Evolutionary conservation across 2,888 invertebrate genomes (phyloP), one percentile per base, ranked within the genome.

Genomic region (Tiphia femorata): DNA sequence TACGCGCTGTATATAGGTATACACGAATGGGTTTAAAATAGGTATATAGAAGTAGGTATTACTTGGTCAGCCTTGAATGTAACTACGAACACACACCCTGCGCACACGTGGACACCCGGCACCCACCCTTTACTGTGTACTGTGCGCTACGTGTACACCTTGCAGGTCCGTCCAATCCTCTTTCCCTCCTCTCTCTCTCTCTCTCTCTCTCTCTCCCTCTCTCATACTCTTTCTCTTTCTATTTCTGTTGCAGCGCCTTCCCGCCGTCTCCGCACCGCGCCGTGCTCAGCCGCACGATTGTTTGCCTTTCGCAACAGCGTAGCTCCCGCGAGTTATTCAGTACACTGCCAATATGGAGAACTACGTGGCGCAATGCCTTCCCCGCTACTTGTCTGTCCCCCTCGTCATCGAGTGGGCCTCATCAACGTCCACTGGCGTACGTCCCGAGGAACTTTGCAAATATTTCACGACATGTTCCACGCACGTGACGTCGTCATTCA

Each of bases 291-390:
- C 59, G 64, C 63, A 49, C 74, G 73, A 78, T 78, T 77, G 79
- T 79, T 78, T 75, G 75, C 64, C 72, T 81, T 81, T 81, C 75
- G 76, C 78, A 77, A 79, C 62, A 58, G 49, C 30, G 35, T 61
- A 55, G 62, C 74, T 75, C 68, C 68, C 68, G 76, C 69, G 75
- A 77, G 73, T 70, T 70, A 73, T 73, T 72, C 73, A 69, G 69
- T 70, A 58, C 60, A 59, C 68, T 70, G 69, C 70, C 67, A 65
- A 72, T 74, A 72, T 63, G 65, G 67, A 64, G 67, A 71, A 66
- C 58, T 54, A 52, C 61, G 53, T 75, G 72, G 59, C 64, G 75
- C 67, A 75, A 75, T 64, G 56, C 62, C 64, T n/a, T n/a, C n/a
- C n/a, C n/a, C n/a, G n/a, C 69, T 70, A 61, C 72, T 69, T 69